Evolutionary conservation across 2,888 invertebrate species (phyloP).

Genomic region (Morinoia aosen): DNA sequence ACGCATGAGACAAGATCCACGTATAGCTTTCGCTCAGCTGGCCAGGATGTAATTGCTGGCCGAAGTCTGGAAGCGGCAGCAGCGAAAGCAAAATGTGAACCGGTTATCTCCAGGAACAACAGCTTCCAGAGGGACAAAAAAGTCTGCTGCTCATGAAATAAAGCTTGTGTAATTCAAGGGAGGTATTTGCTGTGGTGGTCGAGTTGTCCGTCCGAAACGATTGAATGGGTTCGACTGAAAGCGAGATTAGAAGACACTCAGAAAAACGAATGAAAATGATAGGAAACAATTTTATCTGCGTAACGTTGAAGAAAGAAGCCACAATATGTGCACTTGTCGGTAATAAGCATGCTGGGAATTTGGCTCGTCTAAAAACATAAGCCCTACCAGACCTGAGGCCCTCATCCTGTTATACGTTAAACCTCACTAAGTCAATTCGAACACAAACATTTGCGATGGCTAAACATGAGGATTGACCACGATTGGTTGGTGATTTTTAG

Average conservation of each 20-base stretch:
- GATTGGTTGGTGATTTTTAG: no score
- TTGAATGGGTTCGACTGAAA: neutral
- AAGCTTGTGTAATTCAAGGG: neutral
- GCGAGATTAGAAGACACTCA: neutral
- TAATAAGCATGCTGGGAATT: no score
- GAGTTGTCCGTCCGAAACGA: neutral
- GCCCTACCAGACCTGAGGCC: no score
- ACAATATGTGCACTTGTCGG: no score
- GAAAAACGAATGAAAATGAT: neutral
- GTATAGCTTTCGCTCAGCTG: neutral
- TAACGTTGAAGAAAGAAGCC: no score
- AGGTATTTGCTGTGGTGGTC: neutral
- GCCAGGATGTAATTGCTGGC: neutral
- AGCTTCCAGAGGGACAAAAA: neutral
- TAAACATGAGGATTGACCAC: no score
- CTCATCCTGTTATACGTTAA: no score
- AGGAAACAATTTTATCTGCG: neutral
- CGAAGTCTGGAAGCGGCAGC: neutral
- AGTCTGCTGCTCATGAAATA: neutral
- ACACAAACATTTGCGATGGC: no score
- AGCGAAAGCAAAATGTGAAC: constrained; percentile 5
- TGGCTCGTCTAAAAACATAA: no score
- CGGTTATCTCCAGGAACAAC: neutral
- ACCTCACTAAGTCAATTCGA: no score
- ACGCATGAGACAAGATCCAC: neutral